Percentiles rank a stretch among this genome's conserved stretches.
Conservation (phyloP, 2,113 vertebrate genomes). For the Phylloscopus trochiloides region DNA sequence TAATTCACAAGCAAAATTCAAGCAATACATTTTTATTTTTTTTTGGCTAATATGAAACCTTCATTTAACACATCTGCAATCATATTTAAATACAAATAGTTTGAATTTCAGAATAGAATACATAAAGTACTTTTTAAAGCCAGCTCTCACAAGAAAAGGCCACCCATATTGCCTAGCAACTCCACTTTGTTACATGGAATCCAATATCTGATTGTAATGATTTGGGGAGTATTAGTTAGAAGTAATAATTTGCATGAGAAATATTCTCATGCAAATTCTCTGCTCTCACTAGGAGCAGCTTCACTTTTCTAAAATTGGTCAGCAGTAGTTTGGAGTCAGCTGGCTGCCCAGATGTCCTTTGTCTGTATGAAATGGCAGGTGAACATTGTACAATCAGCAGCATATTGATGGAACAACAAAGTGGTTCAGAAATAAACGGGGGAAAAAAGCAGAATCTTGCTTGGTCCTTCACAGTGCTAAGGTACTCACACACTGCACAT, state of each 20-base stretch:
- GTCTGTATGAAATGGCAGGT: slow-evolving; percentile 19
- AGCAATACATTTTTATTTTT: neutral
- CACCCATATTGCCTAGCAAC: slow-evolving; percentile 69
- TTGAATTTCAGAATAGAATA: slow-evolving; percentile 34
- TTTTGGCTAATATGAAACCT: neutral
- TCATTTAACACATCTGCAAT: slow-evolving; percentile 14
- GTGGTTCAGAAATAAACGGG: neutral
- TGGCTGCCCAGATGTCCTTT: slow-evolving; percentile 29
- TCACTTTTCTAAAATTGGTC: slow-evolving; percentile 45
- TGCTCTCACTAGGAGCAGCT: slow-evolving; percentile 58
- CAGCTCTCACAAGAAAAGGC: slow-evolving; percentile 10
- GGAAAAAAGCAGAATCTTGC: neutral
- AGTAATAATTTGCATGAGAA: slow-evolving; percentile 68
- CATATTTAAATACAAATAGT: slow-evolving; percentile 47
- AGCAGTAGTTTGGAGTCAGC: slow-evolving; percentile 3
- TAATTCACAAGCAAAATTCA: slow-evolving; percentile 27
- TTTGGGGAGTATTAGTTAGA: slow-evolving; percentile 28
- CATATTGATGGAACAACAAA: neutral
- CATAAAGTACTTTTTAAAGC: slow-evolving; percentile 25
- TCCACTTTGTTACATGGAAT: slow-evolving; percentile 49
- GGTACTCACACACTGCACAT: neutral
- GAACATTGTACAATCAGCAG: neutral
- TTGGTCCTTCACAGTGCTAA: neutral
- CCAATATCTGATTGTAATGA: slow-evolving; percentile 10
- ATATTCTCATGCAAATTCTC: neutral